Base-by-base conservation (phyloP, 2,888 invertebrate genomes). In the Trachelus iudaicus region DNA sequence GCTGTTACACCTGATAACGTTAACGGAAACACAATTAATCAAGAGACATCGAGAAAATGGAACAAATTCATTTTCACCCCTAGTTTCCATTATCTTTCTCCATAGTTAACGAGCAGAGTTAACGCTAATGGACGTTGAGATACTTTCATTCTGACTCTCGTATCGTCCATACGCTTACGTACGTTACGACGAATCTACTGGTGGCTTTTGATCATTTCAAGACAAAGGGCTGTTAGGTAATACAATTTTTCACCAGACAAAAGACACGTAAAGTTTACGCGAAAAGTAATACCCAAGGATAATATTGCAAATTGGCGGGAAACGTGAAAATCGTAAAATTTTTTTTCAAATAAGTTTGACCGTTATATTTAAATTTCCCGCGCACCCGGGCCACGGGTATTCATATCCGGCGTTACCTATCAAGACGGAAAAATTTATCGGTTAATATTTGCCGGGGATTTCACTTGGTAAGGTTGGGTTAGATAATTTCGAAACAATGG, bases 51-150 rank as follows among this genome's bases (percentile, higher is more conserved):
- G 33, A 69, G 40, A 69, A 35, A 33, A 34, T 76, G 75, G 30
- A 71, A 68, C 71, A 76, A 78, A 76, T 78, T 80, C 75, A 80
- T 78, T 80, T 73, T 75, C 75, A 4, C 6, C 71, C 31, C 71
- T 23, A 4, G 31, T 34, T 13, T 31, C 71, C 71, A 71, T 71
- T 71, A 71, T 71, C 71, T 71, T 15, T 1, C 33, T 6, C 23
- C 23, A 1, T 23, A 56, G 56, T 56, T 56, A 56, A 23, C 56
- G 9, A 9, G 23, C 56, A 9, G 23, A 56, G 23, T 56, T 23
- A 56, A 23, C 23, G 9, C 23, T 15, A 56, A 56, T 56, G 56
- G 56, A 23, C 56, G 23, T 6, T 23, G 23, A 23, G 56, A 6
- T 23, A 56, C 56, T 23, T 40, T 40, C 15, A 15, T 56, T 23